These are phyloP conservation scores for Nasalis larvatus DNA, from an alignment of 2,113 vertebrate genomes.

Conservation along the genomic window DNA sequence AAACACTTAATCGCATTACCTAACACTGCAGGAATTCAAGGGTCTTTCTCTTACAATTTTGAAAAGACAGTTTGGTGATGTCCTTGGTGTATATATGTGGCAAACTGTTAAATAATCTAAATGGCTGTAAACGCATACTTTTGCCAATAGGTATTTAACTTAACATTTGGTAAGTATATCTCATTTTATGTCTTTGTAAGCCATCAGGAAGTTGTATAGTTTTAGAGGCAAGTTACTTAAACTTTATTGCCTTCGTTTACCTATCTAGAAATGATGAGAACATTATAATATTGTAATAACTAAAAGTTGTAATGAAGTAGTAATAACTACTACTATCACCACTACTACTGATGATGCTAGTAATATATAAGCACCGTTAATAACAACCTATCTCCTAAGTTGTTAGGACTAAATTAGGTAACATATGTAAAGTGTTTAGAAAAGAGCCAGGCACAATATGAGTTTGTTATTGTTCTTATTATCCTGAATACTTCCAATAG, in stretches of 20 bases:
- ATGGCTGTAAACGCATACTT: neutral
- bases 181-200: slow-evolving; percentile 36
- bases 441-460: neutral
- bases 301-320: neutral
- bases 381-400: neutral
- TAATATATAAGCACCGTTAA: neutral
- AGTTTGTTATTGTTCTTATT: neutral
- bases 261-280: slow-evolving; percentile 16
- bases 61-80: slow-evolving; percentile 18
- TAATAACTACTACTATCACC: neutral
- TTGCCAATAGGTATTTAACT: neutral
- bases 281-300: neutral
- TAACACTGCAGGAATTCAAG: slow-evolving; percentile 43
- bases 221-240: slow-evolving; percentile 18
- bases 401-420: slow-evolving; percentile 6
- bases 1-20: slow-evolving; percentile 40
- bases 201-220: neutral
- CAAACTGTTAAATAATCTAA: neutral
- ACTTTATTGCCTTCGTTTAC: neutral
- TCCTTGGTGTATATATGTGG: neutral
- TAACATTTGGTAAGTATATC: neutral
- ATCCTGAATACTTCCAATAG: neutral
- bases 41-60: neutral
- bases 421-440: neutral
- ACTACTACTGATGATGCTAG: neutral